Base-by-base conservation (phyloP, 2,888 invertebrate species). In the Allolobophora icterica region DNA sequence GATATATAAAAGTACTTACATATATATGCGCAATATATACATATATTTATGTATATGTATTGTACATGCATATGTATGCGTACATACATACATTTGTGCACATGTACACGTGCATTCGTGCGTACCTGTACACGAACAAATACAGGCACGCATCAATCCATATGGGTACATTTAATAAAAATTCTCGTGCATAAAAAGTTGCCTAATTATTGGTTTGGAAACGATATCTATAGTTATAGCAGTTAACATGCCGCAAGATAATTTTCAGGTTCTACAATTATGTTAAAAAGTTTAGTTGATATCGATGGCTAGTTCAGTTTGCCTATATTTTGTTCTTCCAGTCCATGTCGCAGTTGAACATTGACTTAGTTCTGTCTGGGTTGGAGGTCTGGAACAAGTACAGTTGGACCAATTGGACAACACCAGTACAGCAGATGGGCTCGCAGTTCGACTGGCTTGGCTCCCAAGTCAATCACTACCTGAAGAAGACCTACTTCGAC, bases 401-500 rank as follows among this genome's bases (percentile, higher is more conserved):
- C 45, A 52, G 89, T 24, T 42, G 52, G 52, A 42, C 42, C 19
- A 89, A 52, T 45, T 40, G 38, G 89, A 89, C 89, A 4, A 30
- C 19, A n/a, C 21, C 89, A 33, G 15, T n/a, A 34, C n/a, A 42
- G n/a, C 19, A 42, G 5, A 34, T 45, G 40, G 30, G 8, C 6
- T 30, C 35, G 30, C 45, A 33, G 24, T 45, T 30, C 89, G 8
- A 33, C 45, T 89, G 89, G 89, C n/a, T 42, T 38, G 52, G 33
- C 33, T 42, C 89, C 19, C 33, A 89, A 15, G 4, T 89, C 38
- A 21, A n/a, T 19, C 33, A 89, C 42, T 89, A 89, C 33, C 42
- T 42, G 34, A 52, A 30, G 33, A 89, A 89, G 33, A 42, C 52
- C 89, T 89, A 89, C 89, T 89, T 89, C 40, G 89, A 89, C 52